phyloP scores from a whole-genome alignment of 2,113 vertebrate species.

The Cepphus grylle region DNA sequence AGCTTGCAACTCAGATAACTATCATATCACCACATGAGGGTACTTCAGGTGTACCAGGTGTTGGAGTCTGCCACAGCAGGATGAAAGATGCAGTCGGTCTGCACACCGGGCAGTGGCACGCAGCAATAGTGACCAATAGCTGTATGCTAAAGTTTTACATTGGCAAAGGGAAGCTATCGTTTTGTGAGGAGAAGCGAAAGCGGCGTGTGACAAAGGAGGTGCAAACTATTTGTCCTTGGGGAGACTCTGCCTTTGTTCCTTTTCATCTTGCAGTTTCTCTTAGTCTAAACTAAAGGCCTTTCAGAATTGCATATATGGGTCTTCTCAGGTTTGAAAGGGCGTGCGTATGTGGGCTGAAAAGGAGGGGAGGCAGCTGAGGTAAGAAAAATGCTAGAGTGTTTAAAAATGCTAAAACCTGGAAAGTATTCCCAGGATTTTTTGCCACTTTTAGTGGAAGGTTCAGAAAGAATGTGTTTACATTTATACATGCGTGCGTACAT shows the following conservation, averaged over 20 bases:
- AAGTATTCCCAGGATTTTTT: background rate
- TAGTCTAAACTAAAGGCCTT: conserved; percentile 20
- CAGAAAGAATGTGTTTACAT: background rate
- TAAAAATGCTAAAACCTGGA: background rate
- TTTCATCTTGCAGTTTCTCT: background rate
- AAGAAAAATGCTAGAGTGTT: background rate
- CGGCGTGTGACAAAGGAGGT: background rate
- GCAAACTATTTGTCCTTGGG: background rate
- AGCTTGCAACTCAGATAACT: fast-evolving
- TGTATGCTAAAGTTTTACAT: background rate
- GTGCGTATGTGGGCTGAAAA: background rate
- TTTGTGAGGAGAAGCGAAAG: background rate
- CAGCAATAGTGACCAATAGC: background rate
- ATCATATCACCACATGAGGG: background rate
- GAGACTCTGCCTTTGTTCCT: background rate
- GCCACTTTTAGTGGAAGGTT: background rate
- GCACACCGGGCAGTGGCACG: fast-evolving
- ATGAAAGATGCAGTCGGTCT: background rate
- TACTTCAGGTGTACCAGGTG: fast-evolving
- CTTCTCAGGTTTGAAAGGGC: background rate
- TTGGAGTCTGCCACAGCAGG: background rate
- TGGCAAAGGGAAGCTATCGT: background rate
- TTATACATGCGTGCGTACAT: background rate
- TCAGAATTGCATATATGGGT: background rate
- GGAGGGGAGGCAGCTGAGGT: background rate